A percentile compares a stretch with the other conserved stretches of the same genome.
Conservation (phyloP, 2,797 vertebrate species). For the Brachyalestes nurse region DNA sequence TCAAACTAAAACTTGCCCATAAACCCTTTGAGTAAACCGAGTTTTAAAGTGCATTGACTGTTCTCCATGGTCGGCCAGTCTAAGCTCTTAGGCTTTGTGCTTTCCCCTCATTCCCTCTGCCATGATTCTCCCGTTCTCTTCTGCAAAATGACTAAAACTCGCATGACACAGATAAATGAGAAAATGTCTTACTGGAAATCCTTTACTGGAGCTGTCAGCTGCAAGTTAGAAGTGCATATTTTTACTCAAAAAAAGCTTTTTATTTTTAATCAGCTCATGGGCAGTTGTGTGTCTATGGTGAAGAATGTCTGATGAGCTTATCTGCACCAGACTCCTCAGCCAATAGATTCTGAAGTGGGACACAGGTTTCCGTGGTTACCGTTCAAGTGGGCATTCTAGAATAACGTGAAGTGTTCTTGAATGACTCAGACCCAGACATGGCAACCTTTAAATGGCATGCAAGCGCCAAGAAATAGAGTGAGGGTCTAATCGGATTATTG, state of each 20-base stretch:
- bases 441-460: conserved; percentile 62
- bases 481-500: conserved; percentile 61
- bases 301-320: conserved; percentile 4
- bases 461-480: conserved; percentile 64
- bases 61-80: neutral
- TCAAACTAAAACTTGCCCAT: conserved; percentile 7
- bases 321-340: conserved; percentile 7
- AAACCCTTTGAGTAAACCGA: neutral
- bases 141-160: neutral
- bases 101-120: neutral
- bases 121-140: neutral
- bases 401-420: conserved; percentile 59
- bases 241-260: neutral
- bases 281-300: neutral
- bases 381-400: conserved; percentile 59
- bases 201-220: neutral
- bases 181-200: neutral
- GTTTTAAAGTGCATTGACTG: conserved; percentile 4
- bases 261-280: neutral
- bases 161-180: neutral
- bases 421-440: conserved; percentile 51
- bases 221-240: neutral
- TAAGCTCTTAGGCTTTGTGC: conserved; percentile 1
- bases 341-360: conserved; percentile 24
- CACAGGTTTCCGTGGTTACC: conserved; percentile 63